Conservation (phyloP, 2,888 invertebrate genomes). For the Graphium colonna region DNA sequence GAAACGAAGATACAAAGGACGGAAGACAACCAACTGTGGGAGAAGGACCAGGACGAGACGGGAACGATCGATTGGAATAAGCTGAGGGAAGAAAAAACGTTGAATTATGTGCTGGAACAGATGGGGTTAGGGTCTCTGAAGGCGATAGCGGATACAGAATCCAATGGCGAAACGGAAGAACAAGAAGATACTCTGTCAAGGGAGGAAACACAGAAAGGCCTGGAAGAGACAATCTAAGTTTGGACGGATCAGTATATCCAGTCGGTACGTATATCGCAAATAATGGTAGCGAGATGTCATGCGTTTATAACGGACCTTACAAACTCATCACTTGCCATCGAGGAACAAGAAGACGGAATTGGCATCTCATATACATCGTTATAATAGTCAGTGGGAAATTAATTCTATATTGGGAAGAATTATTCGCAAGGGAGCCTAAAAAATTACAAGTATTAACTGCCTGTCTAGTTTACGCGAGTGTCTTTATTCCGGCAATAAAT, state of each 20-base stretch:
- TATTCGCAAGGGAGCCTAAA: too few relatives aligned
- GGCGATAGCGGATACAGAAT: background rate
- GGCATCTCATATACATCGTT: background rate
- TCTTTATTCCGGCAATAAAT: too few relatives aligned
- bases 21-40: background rate
- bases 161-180: background rate
- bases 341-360: background rate
- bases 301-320: background rate
- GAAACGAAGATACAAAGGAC: background rate
- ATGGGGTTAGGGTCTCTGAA: background rate
- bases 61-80: background rate
- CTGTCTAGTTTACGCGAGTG: too few relatives aligned
- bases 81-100: background rate
- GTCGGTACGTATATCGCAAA: background rate
- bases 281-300: background rate
- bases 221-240: background rate
- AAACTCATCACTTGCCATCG: background rate
- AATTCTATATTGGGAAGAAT: too few relatives aligned
- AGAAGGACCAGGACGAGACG: background rate
- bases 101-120: background rate
- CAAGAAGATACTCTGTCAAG: background rate
- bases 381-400: too few relatives aligned
- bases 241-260: background rate
- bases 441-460: too few relatives aligned
- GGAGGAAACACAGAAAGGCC: background rate